A percentile compares a stretch with the other conserved stretches of the same genome.
Conservation (phyloP, 2,113 vertebrate species). For the Vidua macroura region DNA sequence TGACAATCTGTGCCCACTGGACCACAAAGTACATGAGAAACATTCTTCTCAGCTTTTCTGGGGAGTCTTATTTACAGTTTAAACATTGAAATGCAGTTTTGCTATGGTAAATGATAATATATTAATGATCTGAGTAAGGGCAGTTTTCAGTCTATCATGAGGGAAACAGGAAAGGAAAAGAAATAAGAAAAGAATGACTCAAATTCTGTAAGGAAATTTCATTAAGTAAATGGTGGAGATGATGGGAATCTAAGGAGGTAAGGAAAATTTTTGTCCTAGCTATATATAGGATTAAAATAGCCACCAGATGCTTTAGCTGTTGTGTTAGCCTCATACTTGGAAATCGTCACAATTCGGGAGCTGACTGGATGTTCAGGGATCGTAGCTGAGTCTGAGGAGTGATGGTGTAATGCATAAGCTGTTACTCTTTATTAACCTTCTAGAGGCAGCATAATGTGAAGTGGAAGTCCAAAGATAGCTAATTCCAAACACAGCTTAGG, state of each 20-base stretch:
- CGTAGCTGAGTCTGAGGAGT: background rate
- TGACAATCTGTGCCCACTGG: background rate
- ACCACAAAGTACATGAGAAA: background rate
- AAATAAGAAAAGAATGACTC: background rate
- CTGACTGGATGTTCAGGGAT: background rate
- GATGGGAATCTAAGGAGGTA: background rate
- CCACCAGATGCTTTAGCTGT: background rate
- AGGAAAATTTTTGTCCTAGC: background rate
- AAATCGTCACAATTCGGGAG: background rate
- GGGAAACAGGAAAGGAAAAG: background rate
- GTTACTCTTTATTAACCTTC: background rate
- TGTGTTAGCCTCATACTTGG: background rate
- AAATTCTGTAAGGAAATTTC: background rate
- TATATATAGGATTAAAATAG: background rate
- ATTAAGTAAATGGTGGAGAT: background rate
- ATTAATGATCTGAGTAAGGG: background rate
- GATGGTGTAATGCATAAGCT: background rate
- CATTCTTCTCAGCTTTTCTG: background rate
- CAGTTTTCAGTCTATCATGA: background rate
- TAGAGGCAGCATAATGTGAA: background rate
- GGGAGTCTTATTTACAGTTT: background rate
- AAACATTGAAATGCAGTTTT: background rate
- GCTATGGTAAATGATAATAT: background rate
- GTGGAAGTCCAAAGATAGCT: background rate
- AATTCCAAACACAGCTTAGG: background rate